A percentile compares a stretch with the other conserved stretches of the same genome.
Evolutionary conservation across 2,113 vertebrate species (phyloP).

Genomic region (Octodon degus): DNA sequence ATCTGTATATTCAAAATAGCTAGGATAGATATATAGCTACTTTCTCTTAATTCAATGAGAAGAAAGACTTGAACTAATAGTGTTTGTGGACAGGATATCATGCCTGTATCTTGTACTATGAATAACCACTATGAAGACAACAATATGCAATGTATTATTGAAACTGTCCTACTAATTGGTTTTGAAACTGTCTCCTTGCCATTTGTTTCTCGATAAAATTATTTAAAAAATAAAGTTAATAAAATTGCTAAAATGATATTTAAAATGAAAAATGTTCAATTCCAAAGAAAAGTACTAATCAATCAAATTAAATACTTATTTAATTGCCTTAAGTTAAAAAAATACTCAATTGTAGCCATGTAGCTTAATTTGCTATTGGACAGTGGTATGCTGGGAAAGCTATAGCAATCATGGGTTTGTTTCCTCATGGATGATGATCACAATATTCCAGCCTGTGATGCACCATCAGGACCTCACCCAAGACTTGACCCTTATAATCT

Average conservation of each 20-base stretch:
- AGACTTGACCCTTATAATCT: not conserved
- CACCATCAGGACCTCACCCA: not conserved
- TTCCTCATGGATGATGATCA: not conserved
- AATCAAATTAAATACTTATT: slow-evolving; percentile 20
- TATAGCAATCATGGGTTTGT: not conserved
- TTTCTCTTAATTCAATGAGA: no score
- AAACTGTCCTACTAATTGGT: no score
- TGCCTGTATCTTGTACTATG: no score
- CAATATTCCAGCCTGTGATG: not conserved
- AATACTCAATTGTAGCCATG: not conserved
- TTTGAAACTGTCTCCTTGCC: no score
- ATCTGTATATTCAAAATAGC: no score
- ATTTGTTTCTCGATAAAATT: no score
- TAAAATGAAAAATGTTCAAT: not conserved
- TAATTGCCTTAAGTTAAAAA: slow-evolving; percentile 21
- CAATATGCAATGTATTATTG: no score
- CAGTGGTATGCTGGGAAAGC: not conserved
- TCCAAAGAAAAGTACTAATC: not conserved
- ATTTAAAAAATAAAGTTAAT: no score
- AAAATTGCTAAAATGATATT: not conserved
- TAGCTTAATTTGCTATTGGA: slow-evolving; percentile 35
- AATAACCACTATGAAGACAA: no score
- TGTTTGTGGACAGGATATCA: no score
- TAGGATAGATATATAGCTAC: no score
- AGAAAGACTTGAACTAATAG: no score